These are phyloP conservation scores for Microcebus lehilahytsara DNA, from an alignment of 2,113 vertebrate genomes.

Conservation along the genomic window DNA sequence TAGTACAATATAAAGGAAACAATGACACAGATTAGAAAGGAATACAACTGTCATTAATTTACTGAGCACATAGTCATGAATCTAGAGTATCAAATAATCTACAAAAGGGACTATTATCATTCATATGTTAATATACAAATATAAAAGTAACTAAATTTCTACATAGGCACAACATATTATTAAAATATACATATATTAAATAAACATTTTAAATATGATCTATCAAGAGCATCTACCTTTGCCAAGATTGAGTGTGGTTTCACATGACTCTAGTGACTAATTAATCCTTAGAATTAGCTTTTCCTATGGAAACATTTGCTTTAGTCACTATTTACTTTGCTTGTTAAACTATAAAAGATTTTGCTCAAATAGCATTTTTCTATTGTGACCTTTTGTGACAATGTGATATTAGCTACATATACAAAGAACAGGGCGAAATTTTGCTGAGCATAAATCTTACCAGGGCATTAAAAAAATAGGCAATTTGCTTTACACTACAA, in stretches of 20 bases:
- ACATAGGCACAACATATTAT: neutral
- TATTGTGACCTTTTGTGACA: neutral
- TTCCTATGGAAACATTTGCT: slow-evolving; percentile 35
- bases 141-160: neutral
- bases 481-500: neutral
- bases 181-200: neutral
- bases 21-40: neutral
- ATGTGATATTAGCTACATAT: neutral
- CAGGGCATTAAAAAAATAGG: neutral
- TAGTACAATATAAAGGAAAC: neutral
- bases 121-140: neutral
- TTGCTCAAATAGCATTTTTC: slow-evolving; percentile 21
- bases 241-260: neutral
- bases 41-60: neutral
- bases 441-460: neutral
- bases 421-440: slow-evolving; percentile 22
- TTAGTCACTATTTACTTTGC: slow-evolving; percentile 41
- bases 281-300: slow-evolving; percentile 17
- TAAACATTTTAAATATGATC: neutral
- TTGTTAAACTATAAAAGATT: slow-evolving; percentile 34
- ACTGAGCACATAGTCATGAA: neutral
- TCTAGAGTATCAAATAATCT: neutral
- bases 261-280: neutral
- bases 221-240: neutral
- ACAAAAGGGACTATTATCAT: neutral